Percentiles rank a stretch among this genome's conserved stretches.
phyloP scores from a whole-genome alignment of 2,888 invertebrate species.

The Cephus runcator region DNA sequence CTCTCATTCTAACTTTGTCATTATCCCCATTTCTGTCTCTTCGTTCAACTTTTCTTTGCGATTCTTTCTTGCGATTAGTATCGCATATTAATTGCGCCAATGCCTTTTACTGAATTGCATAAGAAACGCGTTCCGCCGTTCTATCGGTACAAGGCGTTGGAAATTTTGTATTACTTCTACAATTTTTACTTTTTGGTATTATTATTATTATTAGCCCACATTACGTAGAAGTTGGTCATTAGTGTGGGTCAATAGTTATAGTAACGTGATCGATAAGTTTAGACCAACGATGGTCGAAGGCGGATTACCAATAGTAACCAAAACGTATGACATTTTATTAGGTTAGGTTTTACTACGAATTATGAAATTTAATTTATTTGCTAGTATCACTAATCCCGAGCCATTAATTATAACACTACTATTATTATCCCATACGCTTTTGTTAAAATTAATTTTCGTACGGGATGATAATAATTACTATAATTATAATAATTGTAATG shows the following conservation, averaged over 20 bases:
- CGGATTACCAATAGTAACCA: background rate
- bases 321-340: background rate
- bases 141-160: background rate
- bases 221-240: background rate
- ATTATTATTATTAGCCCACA: background rate
- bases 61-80: background rate
- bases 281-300: background rate
- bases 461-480: background rate
- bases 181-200: background rate
- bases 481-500: background rate
- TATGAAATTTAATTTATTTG: background rate
- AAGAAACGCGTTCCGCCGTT: background rate
- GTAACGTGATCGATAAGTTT: background rate
- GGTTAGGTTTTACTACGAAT: background rate
- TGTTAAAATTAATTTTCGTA: background rate
- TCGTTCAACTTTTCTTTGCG: background rate
- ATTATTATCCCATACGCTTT: background rate
- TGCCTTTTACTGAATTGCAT: background rate
- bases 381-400: background rate
- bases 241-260: background rate
- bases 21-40: background rate
- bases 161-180: background rate
- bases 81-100: background rate
- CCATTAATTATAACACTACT: background rate
- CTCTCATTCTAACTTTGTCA: constrained; percentile 2